Evolutionary conservation across 2,888 invertebrate genomes (phyloP).

Genomic region (Nomada flava): DNA sequence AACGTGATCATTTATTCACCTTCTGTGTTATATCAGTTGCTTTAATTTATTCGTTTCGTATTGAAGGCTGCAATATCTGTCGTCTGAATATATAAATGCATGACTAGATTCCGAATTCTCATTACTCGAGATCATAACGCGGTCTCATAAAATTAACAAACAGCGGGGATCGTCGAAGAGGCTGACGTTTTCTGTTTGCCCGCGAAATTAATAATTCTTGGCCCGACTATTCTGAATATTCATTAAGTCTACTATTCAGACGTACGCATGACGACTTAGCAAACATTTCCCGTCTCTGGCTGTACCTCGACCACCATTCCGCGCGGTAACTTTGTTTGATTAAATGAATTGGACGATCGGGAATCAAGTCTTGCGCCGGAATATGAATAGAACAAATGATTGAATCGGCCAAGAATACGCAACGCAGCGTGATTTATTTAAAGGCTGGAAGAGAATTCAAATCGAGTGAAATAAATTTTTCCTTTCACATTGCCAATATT

Average conservation of each 20-base stretch:
- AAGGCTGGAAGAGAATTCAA: too few species aligned
- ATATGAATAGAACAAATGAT: not conserved
- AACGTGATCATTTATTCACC: too few species aligned
- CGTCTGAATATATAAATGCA: too few species aligned
- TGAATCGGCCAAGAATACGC: not conserved
- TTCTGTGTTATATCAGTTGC: not conserved
- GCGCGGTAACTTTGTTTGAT: constrained; percentile 24
- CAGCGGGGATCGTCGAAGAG: not conserved
- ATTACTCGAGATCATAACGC: not conserved
- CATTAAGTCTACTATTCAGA: constrained; percentile 41
- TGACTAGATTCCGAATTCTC: too few species aligned
- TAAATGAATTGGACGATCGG: constrained; percentile 35
- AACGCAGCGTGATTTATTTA: not conserved
- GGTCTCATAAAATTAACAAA: constrained; percentile 28
- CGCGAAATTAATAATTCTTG: constrained; percentile 60
- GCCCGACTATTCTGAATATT: constrained; percentile 50
- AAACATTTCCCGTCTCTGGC: constrained; percentile 35
- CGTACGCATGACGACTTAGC: constrained; percentile 25
- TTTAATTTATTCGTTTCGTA: not conserved
- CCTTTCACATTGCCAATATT: too few species aligned
- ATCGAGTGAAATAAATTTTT: too few species aligned
- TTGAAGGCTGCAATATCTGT: too few species aligned
- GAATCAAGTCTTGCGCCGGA: not conserved
- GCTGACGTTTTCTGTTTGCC: constrained; percentile 28
- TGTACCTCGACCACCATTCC: constrained; percentile 24